These are phyloP conservation scores for Oscheius sp. DNA, from an alignment of 2,888 invertebrate genomes.

Conservation along the genomic window DNA sequence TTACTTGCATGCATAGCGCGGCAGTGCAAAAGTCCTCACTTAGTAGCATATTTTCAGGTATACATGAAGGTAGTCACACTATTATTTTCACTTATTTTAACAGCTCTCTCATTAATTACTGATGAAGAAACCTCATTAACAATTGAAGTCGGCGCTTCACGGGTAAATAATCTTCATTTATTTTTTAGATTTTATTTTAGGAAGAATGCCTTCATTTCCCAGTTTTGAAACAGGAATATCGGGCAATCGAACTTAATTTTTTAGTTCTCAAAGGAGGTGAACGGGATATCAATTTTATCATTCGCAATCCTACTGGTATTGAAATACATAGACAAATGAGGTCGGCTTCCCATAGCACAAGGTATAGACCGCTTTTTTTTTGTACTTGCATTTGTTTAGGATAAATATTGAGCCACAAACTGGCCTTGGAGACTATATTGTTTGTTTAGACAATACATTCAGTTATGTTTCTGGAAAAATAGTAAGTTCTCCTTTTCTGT, in stretches of 20 bases:
- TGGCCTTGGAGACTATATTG: slow-evolving; percentile 29
- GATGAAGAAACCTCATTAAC: slow-evolving; percentile 34
- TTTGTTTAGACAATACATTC: slow-evolving; percentile 44
- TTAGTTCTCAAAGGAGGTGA: slow-evolving; percentile 39
- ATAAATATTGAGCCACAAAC: slow-evolving; percentile 33
- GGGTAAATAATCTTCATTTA: slow-evolving; percentile 6
- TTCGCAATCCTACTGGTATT: slow-evolving; percentile 25
- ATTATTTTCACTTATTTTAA: not conserved
- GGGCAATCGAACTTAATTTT: slow-evolving; percentile 36
- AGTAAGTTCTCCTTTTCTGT: slow-evolving; percentile 14
- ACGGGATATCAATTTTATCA: slow-evolving; percentile 31
- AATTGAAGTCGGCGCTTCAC: slow-evolving; percentile 25
- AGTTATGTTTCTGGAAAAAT: slow-evolving; percentile 40
- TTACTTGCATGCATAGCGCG: no score
- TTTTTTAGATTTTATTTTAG: slow-evolving; percentile 3
- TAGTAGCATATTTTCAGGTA: no score
- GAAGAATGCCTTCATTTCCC: slow-evolving; percentile 33
- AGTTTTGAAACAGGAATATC: slow-evolving; percentile 28
- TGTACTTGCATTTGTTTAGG: not conserved
- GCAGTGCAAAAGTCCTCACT: no score
- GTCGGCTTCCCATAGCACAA: slow-evolving; percentile 26
- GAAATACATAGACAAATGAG: slow-evolving; percentile 11
- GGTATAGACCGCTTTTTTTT: not conserved
- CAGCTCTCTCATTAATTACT: slow-evolving; percentile 6
- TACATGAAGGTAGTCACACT: not conserved